Base-by-base conservation (phyloP, 2,888 invertebrate species). In the Mythimna vitellina region DNA sequence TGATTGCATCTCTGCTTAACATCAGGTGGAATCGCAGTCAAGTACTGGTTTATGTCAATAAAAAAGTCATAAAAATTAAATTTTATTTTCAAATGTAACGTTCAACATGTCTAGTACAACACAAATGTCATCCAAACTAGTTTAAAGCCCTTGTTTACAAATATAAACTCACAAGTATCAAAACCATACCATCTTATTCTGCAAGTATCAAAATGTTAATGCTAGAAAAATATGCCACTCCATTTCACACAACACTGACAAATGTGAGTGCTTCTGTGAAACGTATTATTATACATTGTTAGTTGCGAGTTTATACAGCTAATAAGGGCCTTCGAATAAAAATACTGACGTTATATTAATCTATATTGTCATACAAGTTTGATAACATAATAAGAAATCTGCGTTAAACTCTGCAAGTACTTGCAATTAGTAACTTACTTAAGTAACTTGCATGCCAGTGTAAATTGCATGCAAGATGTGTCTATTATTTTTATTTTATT, bases 311-410 rank as follows among this genome's bases (percentile, higher is more conserved):
- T 58, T 12, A 51, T 38, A 42, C 51, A 32, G 29, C 3, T 14
- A 20, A 64, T 64, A n/a, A n/a, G 10, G 22, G 29, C 0, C 4
- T 2, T 17, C 9, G 0, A 35, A 29, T 63, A 3, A 1, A 56
- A n/a, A 14, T 29, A 10, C 14, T 6, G 4, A 46, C 8, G 6
- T 4, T 57, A 9, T 14, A 20, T 65, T n/a, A 49, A 20, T 49
- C 3, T 54, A 1, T 20, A n/a, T 62, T 35, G 46, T 46, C 71
- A 72, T 54, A 74, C 35, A 46, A 63, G 74, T 72, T 46, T 14
- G 22, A 6, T 9, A 20, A 12, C 5, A 17, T 17, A 46, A 35
- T 35, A 35, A 17, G 7, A 17, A n/a, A 49, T 8, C 49, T 0
- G 8, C 8, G 7, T 51, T 57, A 20, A 29, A 56, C 17, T 38